phyloP scores from a whole-genome alignment of 2,797 vertebrate species.

The Argentina silus region DNA sequence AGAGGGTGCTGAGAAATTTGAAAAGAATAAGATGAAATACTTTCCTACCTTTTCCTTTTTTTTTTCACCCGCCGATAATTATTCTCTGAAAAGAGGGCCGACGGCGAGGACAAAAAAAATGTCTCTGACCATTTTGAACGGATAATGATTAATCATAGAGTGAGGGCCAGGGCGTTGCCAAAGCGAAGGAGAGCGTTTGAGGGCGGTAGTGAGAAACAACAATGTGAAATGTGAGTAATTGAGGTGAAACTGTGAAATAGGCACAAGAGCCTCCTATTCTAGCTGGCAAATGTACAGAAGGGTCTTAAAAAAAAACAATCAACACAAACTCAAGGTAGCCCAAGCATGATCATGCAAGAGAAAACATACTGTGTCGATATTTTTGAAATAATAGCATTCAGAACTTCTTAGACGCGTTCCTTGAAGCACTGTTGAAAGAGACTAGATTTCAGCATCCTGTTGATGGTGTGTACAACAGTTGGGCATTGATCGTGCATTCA shows the following conservation, averaged over 20 bases:
- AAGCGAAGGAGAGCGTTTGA: constrained; percentile 25
- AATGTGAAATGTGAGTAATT: constrained; percentile 24
- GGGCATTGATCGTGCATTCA: background rate
- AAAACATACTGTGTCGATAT: too few relatives aligned
- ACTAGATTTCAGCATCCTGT: constrained; percentile 2
- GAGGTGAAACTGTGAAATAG: background rate
- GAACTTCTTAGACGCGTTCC: background rate
- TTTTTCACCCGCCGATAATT: constrained; percentile 37
- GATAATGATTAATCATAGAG: constrained; percentile 46
- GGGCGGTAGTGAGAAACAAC: constrained; percentile 27
- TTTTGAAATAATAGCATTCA: too few relatives aligned
- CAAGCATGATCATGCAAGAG: constrained; percentile 14
- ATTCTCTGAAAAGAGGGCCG: constrained; percentile 37
- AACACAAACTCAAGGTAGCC: background rate
- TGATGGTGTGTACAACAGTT: background rate
- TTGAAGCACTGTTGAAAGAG: constrained; percentile 1
- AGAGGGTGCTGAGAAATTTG: constrained; percentile 69
- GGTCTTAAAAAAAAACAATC: background rate
- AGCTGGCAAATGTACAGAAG: background rate
- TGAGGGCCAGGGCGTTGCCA: constrained; percentile 18
- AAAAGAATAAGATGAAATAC: constrained; percentile 73
- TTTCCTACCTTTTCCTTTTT: constrained; percentile 28
- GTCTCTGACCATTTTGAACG: constrained; percentile 43
- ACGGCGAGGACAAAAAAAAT: constrained; percentile 18
- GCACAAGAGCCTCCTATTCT: background rate